phyloP scores from a whole-genome alignment of 2,797 vertebrate genomes.

The Sebastes alutus region DNA sequence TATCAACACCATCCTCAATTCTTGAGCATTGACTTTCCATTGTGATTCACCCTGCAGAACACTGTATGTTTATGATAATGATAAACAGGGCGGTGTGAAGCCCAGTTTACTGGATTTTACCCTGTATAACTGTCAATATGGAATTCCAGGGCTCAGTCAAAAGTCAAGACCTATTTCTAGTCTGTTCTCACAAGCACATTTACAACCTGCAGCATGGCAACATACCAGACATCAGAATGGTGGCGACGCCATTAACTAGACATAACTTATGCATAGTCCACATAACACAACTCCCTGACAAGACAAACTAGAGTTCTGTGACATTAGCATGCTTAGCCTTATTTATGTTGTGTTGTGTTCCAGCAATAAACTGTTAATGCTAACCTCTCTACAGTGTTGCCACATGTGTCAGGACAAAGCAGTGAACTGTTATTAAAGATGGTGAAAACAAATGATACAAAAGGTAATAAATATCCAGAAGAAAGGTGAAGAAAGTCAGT shows the following conservation, averaged over 20 bases:
- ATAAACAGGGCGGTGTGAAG: constrained; percentile 9
- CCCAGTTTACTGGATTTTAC: constrained; percentile 9
- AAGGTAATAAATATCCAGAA: background rate
- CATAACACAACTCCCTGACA: constrained; percentile 16
- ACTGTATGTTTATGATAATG: constrained; percentile 30
- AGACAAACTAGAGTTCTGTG: constrained; percentile 1
- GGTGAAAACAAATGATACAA: background rate
- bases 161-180: constrained; percentile 39
- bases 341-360: constrained; percentile 23
- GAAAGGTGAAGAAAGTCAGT: background rate
- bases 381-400: background rate
- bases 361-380: background rate
- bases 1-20: constrained; percentile 18
- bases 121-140: constrained; percentile 33
- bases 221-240: constrained; percentile 24
- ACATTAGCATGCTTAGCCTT: constrained; percentile 8
- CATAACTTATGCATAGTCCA: constrained; percentile 26
- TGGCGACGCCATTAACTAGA: background rate
- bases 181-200: constrained; percentile 32
- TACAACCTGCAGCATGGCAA: constrained; percentile 25
- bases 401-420: background rate
- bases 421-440: background rate
- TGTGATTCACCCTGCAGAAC: constrained; percentile 13
- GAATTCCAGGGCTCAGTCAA: constrained; percentile 24
- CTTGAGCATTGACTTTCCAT: constrained; percentile 8